Percentiles rank a stretch among this genome's conserved stretches.
These are phyloP conservation scores for Mesorhabditis spiculigera DNA, from an alignment of 2,888 invertebrate species.

Conservation along the genomic window DNA sequence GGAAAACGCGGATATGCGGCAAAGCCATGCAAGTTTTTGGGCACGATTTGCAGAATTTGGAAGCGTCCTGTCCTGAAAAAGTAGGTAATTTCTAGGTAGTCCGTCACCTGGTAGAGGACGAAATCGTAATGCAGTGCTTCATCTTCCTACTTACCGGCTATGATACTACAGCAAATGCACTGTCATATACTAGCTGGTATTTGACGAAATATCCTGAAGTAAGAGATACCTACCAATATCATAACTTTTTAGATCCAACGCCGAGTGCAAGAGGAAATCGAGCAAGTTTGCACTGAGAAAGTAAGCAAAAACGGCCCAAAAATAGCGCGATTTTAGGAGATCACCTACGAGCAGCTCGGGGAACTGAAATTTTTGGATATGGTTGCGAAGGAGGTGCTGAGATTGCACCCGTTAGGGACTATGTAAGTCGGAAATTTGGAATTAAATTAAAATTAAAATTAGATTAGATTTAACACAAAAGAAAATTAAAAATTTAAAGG, in stretches of 20 bases:
- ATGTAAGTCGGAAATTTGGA: too few species aligned
- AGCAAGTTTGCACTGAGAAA: slow-evolving; percentile 16
- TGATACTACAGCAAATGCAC: slow-evolving; percentile 63
- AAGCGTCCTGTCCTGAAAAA: not conserved
- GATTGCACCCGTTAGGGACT: slow-evolving; percentile 28
- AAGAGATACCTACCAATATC: not conserved
- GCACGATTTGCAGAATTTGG: not conserved
- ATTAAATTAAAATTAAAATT: too few species aligned
- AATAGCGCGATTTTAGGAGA: slow-evolving; percentile 12
- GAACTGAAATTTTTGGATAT: slow-evolving; percentile 32
- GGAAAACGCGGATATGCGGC: not conserved
- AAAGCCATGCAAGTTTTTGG: not conserved
- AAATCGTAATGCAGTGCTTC: slow-evolving; percentile 59
- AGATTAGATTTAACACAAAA: not conserved
- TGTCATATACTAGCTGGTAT: slow-evolving; percentile 61
- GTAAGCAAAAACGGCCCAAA: slow-evolving; percentile 1
- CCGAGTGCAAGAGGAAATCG: slow-evolving; percentile 23
- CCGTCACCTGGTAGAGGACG: slow-evolving; percentile 25
- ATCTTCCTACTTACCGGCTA: slow-evolving; percentile 64
- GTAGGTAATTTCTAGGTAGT: not conserved
- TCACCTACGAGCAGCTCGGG: slow-evolving; percentile 22
- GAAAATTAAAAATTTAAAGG: not conserved
- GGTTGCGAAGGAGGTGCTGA: slow-evolving; percentile 31
- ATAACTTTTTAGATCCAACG: not conserved
- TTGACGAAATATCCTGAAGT: slow-evolving; percentile 60